Conservation (phyloP, 2,113 vertebrate genomes). For the Oryzias melastigma region DNA sequence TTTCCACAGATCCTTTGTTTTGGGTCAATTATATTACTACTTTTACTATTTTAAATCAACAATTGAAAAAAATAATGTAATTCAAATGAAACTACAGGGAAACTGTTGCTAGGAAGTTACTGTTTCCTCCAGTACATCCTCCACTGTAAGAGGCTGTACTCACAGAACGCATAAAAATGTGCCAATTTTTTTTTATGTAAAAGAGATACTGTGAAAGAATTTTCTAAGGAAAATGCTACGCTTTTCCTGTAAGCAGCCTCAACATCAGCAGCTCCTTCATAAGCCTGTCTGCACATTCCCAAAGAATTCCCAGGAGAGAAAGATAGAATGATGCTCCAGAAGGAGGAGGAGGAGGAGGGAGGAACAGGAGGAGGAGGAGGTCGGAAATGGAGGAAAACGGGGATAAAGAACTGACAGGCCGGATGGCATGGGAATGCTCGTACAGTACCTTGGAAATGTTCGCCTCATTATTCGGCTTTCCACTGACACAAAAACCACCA, state of each 20-base stretch:
- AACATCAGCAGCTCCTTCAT: constrained; percentile 50
- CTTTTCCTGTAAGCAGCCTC: constrained; percentile 51
- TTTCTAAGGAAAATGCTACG: constrained; percentile 41
- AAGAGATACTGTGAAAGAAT: constrained; percentile 23
- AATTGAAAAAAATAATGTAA: too few relatives aligned
- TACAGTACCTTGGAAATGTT: constrained; percentile 44
- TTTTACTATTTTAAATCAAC: too few relatives aligned
- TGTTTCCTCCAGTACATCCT: too few relatives aligned
- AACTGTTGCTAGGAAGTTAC: too few relatives aligned
- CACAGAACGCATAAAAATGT: too few relatives aligned
- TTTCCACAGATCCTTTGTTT: too few relatives aligned
- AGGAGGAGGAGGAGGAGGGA: constrained; percentile 42
- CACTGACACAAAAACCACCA: constrained; percentile 26
- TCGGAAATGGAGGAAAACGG: constrained; percentile 52
- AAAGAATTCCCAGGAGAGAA: constrained; percentile 62
- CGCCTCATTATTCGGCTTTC: constrained; percentile 66
- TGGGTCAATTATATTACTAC: too few relatives aligned
- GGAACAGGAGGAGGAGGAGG: constrained; percentile 41
- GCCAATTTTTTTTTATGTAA: background rate
- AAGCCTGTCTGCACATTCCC: constrained; percentile 61
- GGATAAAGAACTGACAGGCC: constrained; percentile 62
- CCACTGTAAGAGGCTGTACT: too few relatives aligned
- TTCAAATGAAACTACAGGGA: too few relatives aligned
- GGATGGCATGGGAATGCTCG: constrained; percentile 46
- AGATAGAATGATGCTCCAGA: constrained; percentile 50